Conservation (phyloP, 2,888 invertebrate genomes). For the Podabrus alpinus region DNA sequence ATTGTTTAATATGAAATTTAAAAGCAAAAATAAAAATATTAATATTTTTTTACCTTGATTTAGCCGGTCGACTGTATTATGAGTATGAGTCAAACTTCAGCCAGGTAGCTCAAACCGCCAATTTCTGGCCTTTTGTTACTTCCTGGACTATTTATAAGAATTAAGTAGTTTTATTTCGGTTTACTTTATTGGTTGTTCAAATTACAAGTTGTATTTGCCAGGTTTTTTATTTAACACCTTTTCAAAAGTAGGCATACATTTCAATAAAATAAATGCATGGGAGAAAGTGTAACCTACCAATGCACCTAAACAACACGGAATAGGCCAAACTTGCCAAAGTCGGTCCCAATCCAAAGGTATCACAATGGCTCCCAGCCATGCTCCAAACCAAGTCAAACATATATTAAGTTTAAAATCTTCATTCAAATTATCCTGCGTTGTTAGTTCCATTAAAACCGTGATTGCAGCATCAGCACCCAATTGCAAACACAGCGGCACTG, state of each 20-base stretch:
- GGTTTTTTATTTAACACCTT: constrained; percentile 19
- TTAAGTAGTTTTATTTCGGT: no score
- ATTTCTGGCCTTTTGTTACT: no score
- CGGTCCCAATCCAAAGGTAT: constrained; percentile 91
- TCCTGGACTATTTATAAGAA: no score
- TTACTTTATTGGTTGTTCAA: background rate
- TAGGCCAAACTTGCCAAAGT: constrained; percentile 85
- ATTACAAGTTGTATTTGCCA: constrained; percentile 32
- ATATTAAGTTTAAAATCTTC: constrained; percentile 64
- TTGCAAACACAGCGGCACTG: constrained; percentile 66
- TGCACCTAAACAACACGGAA: constrained; percentile 73
- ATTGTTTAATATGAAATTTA: no score
- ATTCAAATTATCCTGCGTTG: constrained; percentile 58
- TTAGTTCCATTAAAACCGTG: constrained; percentile 60
- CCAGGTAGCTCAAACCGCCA: no score
- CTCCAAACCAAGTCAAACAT: constrained; percentile 68
- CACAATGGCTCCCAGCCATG: constrained; percentile 83
- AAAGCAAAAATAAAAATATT: no score
- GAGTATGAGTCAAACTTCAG: no score
- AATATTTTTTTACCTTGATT: no score
- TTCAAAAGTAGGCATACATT: background rate
- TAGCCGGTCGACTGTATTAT: no score
- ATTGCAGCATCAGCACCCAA: constrained; percentile 63
- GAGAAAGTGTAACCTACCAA: constrained; percentile 62
- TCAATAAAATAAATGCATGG: constrained; percentile 9